A percentile compares a stretch with the other conserved stretches of the same genome.
phyloP scores from a whole-genome alignment of 1,140 invertebrate genomes.

The Contarinia nasturtii region DNA sequence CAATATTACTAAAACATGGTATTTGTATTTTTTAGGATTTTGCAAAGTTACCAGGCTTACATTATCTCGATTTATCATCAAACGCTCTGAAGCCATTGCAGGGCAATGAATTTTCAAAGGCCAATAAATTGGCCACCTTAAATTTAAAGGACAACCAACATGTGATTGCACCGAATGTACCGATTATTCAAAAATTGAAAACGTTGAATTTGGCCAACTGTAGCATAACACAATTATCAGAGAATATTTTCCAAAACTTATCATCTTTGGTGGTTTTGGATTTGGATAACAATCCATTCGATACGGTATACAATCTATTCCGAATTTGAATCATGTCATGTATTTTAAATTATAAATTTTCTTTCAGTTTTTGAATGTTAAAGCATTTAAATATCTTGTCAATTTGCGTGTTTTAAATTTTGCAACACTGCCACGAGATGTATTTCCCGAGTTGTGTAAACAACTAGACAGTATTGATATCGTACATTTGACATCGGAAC shows the following conservation, averaged over 20 bases:
- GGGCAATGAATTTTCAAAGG: slow-evolving; percentile 26
- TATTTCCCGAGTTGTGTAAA: slow-evolving; percentile 18
- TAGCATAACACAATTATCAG: slow-evolving; percentile 16
- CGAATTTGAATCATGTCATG: background rate
- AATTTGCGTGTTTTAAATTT: slow-evolving; percentile 18
- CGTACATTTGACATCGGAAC: slow-evolving; percentile 12
- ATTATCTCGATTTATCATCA: slow-evolving; percentile 25
- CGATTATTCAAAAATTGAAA: slow-evolving; percentile 15
- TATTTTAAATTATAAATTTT: background rate
- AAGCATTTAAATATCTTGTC: slow-evolving; percentile 17
- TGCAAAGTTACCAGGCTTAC: slow-evolving; percentile 7
- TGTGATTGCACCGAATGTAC: slow-evolving; percentile 16
- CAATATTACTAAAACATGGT: too few relatives aligned
- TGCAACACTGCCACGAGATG: slow-evolving; percentile 14
- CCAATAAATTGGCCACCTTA: slow-evolving; percentile 25
- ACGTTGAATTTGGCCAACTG: slow-evolving; percentile 19
- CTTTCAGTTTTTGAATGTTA: slow-evolving; percentile 21
- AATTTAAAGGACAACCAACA: slow-evolving; percentile 30
- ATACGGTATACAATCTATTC: slow-evolving; percentile 11
- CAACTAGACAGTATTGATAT: slow-evolving; percentile 17
- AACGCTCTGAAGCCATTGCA: slow-evolving; percentile 29
- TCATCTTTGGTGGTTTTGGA: slow-evolving; percentile 22
- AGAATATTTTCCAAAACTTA: slow-evolving; percentile 25
- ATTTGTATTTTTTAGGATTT: slow-evolving; percentile 10
- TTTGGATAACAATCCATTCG: slow-evolving; percentile 24